These are phyloP conservation scores for Lynx canadensis DNA, from an alignment of 2,113 vertebrate genomes.

Conservation along the genomic window DNA sequence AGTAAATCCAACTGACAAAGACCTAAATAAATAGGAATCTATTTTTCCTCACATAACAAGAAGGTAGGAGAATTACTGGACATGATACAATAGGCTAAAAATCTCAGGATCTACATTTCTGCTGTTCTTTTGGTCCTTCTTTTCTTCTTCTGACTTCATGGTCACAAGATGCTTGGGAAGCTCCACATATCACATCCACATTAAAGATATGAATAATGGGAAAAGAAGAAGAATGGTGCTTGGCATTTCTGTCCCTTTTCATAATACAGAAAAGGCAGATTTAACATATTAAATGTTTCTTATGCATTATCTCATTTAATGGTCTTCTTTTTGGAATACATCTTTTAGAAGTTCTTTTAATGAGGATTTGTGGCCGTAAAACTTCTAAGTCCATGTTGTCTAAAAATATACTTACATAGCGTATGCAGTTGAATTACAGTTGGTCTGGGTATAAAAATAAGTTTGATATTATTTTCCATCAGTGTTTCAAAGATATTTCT, in stretches of 20 bases:
- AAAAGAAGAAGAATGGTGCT: not conserved
- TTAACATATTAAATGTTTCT: not conserved
- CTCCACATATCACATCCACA: not conserved
- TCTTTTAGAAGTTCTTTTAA: conserved; percentile 29
- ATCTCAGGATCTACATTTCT: not conserved
- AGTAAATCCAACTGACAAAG: conserved; percentile 14
- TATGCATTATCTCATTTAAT: not conserved
- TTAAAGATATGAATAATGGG: conserved; percentile 11
- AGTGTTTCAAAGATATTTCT: not conserved
- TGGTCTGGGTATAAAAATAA: conserved; percentile 62
- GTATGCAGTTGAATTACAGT: not conserved
- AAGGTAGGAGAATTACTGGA: conserved; percentile 1
- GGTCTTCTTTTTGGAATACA: not conserved
- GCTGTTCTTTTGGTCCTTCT: not conserved
- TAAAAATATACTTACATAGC: conserved; percentile 17
- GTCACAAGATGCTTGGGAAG: not conserved
- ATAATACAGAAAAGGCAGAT: not conserved
- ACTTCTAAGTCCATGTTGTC: conserved; percentile 6
- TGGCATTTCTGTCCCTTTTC: not conserved
- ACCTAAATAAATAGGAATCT: not conserved
- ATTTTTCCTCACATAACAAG: conserved; percentile 35
- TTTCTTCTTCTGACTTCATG: not conserved
- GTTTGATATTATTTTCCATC: conserved; percentile 32
- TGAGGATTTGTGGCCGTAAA: not conserved
- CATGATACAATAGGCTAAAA: not conserved